Conservation (phyloP, 1,140 invertebrate genomes). For the Schlechtendalia chinensis region DNA sequence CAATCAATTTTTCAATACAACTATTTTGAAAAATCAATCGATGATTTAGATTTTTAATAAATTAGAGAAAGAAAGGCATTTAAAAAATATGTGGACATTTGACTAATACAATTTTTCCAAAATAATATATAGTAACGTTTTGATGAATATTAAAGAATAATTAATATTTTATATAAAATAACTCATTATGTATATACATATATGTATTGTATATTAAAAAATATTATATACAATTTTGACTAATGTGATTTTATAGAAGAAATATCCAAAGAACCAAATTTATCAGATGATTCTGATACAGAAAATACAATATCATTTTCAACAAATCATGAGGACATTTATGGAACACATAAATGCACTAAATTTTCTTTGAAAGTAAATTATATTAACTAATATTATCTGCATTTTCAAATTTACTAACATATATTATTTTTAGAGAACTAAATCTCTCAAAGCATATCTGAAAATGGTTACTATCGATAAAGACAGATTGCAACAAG, state of each 20-base stretch:
- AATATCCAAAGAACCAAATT: background rate
- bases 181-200: no score
- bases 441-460: constrained; percentile 45
- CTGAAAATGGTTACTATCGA: constrained; percentile 43
- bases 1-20: no score
- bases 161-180: no score
- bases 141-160: no score
- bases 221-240: background rate
- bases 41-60: no score
- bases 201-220: no score
- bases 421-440: constrained; percentile 28
- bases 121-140: no score
- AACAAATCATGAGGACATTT: constrained; percentile 40
- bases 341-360: constrained; percentile 39
- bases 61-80: no score
- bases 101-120: no score
- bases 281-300: constrained; percentile 31
- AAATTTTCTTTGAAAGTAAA: constrained; percentile 44
- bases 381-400: background rate
- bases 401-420: background rate
- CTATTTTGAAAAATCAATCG: no score
- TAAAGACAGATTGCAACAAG: constrained; percentile 48
- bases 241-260: background rate
- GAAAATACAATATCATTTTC: constrained; percentile 44
- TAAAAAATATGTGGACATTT: no score